phyloP scores from a whole-genome alignment of 2,888 invertebrate species.

The Synanthedon andrenaeformis region DNA sequence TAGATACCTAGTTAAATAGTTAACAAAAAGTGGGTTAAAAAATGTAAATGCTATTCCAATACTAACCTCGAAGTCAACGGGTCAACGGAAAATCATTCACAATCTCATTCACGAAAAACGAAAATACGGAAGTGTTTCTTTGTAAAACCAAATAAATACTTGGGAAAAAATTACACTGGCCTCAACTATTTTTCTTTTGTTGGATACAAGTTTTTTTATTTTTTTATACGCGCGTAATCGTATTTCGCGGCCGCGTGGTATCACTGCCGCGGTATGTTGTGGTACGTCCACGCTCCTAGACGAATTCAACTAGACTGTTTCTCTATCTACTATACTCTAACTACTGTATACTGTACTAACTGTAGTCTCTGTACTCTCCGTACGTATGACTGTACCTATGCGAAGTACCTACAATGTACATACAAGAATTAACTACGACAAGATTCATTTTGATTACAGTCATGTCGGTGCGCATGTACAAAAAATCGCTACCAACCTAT shows the following conservation, averaged over 20 bases:
- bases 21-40: constrained; percentile 6
- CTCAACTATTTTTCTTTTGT: constrained; percentile 7
- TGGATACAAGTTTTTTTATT: constrained; percentile 10
- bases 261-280: constrained; percentile 20
- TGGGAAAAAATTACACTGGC: not conserved
- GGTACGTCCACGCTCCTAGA: constrained; percentile 32
- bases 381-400: too few relatives aligned
- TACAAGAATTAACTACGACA: too few relatives aligned
- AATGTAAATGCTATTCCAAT: constrained; percentile 13
- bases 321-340: too few relatives aligned
- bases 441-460: too few relatives aligned
- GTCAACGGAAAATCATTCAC: constrained; percentile 42
- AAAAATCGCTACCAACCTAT: too few relatives aligned
- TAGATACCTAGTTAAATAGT: constrained; percentile 9
- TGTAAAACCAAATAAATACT: not conserved
- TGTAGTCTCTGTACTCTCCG: too few relatives aligned
- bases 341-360: too few relatives aligned
- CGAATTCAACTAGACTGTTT: too few relatives aligned
- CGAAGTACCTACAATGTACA: too few relatives aligned
- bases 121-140: constrained; percentile 5
- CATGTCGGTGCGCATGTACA: too few relatives aligned
- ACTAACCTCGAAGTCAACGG: constrained; percentile 38
- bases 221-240: constrained; percentile 18
- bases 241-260: constrained; percentile 29
- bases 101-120: constrained; percentile 31